Conservation (phyloP, 2,797 vertebrate genomes). For the Poeciliopsis presidionis region DNA sequence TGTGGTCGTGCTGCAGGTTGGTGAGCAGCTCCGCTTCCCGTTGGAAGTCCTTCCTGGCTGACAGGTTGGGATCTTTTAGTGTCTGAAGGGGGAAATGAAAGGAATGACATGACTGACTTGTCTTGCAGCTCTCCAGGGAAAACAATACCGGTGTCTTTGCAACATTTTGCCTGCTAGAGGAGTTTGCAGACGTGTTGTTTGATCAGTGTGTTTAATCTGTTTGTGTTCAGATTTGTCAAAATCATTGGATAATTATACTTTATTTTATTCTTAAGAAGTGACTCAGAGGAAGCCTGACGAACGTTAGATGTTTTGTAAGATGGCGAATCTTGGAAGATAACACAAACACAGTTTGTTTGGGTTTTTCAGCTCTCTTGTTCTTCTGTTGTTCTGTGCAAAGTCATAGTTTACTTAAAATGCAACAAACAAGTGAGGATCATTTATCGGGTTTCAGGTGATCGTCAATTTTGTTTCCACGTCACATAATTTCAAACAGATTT, state of each 20-base stretch:
- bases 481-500: not conserved
- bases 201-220: not conserved
- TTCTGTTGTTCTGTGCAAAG: not conserved
- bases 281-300: not conserved
- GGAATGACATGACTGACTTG: too few relatives aligned
- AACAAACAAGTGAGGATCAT: not conserved
- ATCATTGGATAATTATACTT: not conserved
- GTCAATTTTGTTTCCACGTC: not conserved
- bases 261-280: not conserved
- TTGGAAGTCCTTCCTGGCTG: conserved; percentile 97
- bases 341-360: not conserved
- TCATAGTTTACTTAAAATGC: not conserved
- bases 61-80: conserved; percentile 93
- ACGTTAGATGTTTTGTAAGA: not conserved
- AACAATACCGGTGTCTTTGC: not conserved
- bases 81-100: conserved; percentile 78
- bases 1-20: conserved; percentile 97
- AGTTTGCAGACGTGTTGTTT: not conserved
- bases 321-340: not conserved
- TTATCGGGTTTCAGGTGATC: not conserved
- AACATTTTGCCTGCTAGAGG: not conserved
- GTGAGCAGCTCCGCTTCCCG: conserved; percentile 96
- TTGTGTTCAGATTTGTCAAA: not conserved
- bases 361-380: not conserved
- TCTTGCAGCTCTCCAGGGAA: not conserved